Evolutionary conservation across 2,888 invertebrate genomes (phyloP).

Genomic region (Callyntrura guangdongensis): DNA sequence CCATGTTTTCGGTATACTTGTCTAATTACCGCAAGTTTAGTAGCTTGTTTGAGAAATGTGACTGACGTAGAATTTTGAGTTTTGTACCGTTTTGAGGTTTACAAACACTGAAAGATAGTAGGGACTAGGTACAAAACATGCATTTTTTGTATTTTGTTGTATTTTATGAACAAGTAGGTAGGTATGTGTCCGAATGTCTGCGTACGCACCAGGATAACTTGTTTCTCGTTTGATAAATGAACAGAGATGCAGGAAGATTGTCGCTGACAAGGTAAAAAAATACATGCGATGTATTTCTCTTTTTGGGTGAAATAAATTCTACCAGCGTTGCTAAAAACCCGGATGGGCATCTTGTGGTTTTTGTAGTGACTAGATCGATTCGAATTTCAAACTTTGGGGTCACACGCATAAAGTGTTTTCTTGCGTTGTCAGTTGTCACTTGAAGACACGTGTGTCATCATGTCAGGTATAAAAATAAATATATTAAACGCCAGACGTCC

Average conservation of each 20-base stretch:
- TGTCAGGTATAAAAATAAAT: no score
- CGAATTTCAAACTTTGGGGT: not conserved
- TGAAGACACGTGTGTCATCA: not conserved
- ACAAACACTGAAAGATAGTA: no score
- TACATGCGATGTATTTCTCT: no score
- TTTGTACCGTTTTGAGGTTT: no score
- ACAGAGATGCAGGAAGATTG: not conserved
- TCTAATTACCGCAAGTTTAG: conserved; percentile 36
- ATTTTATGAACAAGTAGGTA: not conserved
- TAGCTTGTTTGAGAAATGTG: no score
- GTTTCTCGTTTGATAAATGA: conserved; percentile 2
- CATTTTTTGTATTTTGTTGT: not conserved
- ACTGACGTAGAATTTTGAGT: no score
- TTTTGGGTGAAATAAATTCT: not conserved
- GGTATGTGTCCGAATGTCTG: not conserved
- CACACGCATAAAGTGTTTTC: conserved; percentile 13
- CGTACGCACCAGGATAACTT: not conserved
- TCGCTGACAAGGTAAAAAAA: not conserved
- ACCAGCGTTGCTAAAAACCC: not conserved
- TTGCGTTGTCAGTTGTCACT: conserved; percentile 33
- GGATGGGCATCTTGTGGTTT: not conserved
- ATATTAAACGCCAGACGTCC: not conserved
- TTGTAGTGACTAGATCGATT: not conserved
- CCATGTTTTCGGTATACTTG: conserved; percentile 9
- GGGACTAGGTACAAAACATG: not conserved